Evolutionary conservation across 2,113 vertebrate species (phyloP).

Genomic region (Saimiri boliviensis): DNA sequence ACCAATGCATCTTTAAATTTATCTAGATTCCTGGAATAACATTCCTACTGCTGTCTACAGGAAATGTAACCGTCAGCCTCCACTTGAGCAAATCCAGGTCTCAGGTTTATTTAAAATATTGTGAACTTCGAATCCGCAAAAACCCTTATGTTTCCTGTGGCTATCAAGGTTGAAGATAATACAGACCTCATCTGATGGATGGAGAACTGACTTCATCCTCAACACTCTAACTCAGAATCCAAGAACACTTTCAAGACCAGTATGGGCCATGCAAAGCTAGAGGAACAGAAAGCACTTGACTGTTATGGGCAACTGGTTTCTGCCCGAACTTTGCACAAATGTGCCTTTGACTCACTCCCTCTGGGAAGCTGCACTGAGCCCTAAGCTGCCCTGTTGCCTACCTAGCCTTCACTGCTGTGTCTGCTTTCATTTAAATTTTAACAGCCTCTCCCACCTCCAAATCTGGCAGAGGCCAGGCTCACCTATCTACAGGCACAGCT

Average conservation of each 20-base stretch:
- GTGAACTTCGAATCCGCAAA: neutral
- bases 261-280: neutral
- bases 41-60: neutral
- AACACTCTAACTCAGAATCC: neutral
- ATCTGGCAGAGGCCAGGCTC: neutral
- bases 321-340: neutral
- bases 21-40: neutral
- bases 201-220: neutral
- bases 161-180: neutral
- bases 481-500: neutral
- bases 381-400: neutral
- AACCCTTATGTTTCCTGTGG: no score
- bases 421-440: neutral
- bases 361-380: neutral
- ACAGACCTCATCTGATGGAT: neutral
- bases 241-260: neutral
- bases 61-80: neutral
- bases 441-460: neutral
- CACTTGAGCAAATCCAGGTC: neutral
- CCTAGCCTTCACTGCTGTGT: no score
- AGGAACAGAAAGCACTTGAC: neutral
- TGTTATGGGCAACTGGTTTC: neutral
- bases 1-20: neutral
- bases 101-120: neutral
- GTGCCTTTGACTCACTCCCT: neutral